A percentile compares a stretch with the other conserved stretches of the same genome.
Conservation (phyloP, 2,888 invertebrate genomes). For the Chymomyza caudatula region DNA sequence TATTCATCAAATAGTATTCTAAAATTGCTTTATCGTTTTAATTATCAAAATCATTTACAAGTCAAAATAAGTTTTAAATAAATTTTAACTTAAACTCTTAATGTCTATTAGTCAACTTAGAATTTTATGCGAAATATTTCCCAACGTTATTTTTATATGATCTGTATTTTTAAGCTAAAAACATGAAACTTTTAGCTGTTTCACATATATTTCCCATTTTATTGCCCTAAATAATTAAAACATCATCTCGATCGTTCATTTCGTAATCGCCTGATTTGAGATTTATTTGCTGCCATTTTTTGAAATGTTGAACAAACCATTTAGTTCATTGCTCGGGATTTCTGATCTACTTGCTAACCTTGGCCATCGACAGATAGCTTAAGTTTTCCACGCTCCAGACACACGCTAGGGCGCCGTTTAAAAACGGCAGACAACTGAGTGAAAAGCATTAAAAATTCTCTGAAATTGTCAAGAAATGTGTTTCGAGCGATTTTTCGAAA, state of each 20-base stretch:
- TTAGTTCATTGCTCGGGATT: conserved; percentile 16
- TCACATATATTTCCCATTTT: conserved; percentile 3
- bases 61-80: no score
- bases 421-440: neutral
- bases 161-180: neutral
- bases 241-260: conserved; percentile 14
- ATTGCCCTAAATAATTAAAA: conserved; percentile 10
- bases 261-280: conserved; percentile 22
- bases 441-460: conserved; percentile 3
- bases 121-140: neutral
- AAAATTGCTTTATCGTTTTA: no score
- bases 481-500: conserved; percentile 8
- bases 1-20: no score
- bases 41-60: no score
- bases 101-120: neutral
- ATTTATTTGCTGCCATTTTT: neutral
- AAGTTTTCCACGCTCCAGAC: conserved; percentile 47
- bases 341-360: conserved; percentile 14
- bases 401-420: conserved; percentile 23
- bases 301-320: neutral
- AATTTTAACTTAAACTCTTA: neutral
- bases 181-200: neutral
- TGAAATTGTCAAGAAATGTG: conserved; percentile 43
- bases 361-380: conserved; percentile 30
- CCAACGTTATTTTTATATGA: neutral